Base-by-base conservation (phyloP, 2,113 vertebrate species). In the Choloepus hoffmanni region DNA sequence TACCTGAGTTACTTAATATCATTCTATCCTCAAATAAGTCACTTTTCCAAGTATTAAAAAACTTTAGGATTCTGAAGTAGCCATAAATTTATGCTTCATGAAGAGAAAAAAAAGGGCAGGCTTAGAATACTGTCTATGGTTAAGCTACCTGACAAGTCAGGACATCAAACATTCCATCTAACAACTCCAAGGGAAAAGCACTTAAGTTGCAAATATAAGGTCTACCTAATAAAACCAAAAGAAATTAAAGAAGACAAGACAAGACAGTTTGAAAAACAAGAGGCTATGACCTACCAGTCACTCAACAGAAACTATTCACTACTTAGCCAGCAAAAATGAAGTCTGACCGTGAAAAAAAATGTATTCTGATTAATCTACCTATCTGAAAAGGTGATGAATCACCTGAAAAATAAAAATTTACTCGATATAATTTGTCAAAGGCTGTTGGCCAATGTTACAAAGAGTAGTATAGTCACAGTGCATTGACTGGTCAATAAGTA, bases 41-140 rank as follows among this genome's bases (percentile, higher is more conserved):
- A 81, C 11, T 83, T 87, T 93, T 87, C 63, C 76, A 78, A 90
- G 62, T 82, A 89, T 40, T 96, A 92, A 96, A 81, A 85, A 87
- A 91, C 7, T 74, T 79, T 72, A 48, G 24, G 26, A 65, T 84
- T 89, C n/a, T 68, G 16, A n/a, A 81, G 0, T 53, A 67, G 3
- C 13, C 50, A 8, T 45, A 85, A 89, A 92, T 92, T 77, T 12
- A 36, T 67, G 18, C 3, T 50, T 83, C 43, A 73, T 63, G 16
- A 68, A 86, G 4, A 89, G 3, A 95, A 84, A 89, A 92, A 36
- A 0, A 36, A 36, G 5, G 5, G 53, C 50, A 63, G 36, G 19
- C 30, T 70, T 89, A 45, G 16, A 81, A 30, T 82, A 7, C 4
- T 83, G 89, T 83, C 67, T n/a, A 74, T 63, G 33, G 23, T 58